Evolutionary conservation across 2,113 vertebrate species (phyloP).

Genomic region (Nematolebias whitei): DNA sequence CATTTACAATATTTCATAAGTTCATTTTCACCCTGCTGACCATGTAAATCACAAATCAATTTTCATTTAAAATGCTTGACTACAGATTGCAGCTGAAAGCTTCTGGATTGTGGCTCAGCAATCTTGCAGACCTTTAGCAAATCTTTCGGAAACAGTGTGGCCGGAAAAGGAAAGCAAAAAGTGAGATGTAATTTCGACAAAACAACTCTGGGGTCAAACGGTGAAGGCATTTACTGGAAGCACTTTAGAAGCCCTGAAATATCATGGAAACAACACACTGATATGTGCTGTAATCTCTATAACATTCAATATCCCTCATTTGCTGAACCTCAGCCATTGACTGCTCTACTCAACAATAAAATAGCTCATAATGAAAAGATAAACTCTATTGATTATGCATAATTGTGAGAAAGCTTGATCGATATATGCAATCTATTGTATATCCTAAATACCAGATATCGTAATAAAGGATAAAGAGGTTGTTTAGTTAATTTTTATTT

Average conservation of each 20-base stretch:
- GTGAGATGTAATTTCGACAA: constrained; percentile 65
- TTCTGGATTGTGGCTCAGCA: constrained; percentile 84
- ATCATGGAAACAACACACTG: constrained; percentile 52
- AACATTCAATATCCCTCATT: constrained; percentile 21
- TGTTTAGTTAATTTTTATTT: too few species aligned
- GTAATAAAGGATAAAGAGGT: background rate
- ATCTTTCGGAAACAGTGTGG: constrained; percentile 62
- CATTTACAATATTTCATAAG: constrained; percentile 97
- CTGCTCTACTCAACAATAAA: constrained; percentile 17
- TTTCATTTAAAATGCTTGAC: constrained; percentile 98
- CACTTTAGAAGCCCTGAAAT: constrained; percentile 56
- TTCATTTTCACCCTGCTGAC: constrained; percentile 98
- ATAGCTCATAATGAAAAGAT: constrained; percentile 31
- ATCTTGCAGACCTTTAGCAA: constrained; percentile 84
- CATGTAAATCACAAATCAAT: constrained; percentile 99
- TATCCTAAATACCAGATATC: background rate
- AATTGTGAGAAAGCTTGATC: constrained; percentile 18
- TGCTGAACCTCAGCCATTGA: constrained; percentile 28
- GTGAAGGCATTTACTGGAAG: constrained; percentile 63
- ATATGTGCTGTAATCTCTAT: constrained; percentile 37
- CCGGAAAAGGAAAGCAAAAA: constrained; percentile 40
- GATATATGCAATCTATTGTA: constrained; percentile 7
- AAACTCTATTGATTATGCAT: constrained; percentile 28
- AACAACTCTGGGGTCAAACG: constrained; percentile 65
- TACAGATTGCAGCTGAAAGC: constrained; percentile 95